A percentile compares a stretch with the other conserved stretches of the same genome.
Conservation (phyloP, 2,113 vertebrate species). For the Clinocottus analis region DNA sequence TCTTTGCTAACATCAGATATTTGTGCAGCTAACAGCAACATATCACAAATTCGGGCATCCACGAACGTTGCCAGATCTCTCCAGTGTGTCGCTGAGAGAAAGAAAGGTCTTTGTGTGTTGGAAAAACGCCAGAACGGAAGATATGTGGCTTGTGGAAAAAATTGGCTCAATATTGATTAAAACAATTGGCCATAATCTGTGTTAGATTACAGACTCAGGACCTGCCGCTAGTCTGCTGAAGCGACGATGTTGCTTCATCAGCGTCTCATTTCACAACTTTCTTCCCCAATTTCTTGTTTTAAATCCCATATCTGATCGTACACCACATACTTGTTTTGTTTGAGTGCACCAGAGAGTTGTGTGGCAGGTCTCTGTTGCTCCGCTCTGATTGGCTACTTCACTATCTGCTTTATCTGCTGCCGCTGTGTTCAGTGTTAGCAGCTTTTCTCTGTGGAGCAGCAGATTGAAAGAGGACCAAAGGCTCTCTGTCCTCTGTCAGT, state of each 20-base stretch:
- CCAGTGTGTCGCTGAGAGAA: too few relatives aligned
- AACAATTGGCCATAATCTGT: neutral
- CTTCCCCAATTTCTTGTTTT: neutral
- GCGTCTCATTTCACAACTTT: neutral
- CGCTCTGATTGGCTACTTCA: neutral
- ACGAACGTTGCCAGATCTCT: too few relatives aligned
- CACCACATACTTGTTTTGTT: neutral
- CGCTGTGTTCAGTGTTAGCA: neutral
- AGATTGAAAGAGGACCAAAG: neutral
- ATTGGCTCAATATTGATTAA: neutral
- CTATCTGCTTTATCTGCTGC: conserved; percentile 1
- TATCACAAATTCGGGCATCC: too few relatives aligned
- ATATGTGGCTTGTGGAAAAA: too few relatives aligned
- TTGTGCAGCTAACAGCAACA: neutral
- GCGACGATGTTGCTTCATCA: neutral
- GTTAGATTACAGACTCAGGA: neutral
- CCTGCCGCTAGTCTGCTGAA: neutral
- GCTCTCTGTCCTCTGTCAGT: conserved; percentile 1
- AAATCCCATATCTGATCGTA: neutral
- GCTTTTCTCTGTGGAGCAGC: conserved; percentile 11
- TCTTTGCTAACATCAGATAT: neutral
- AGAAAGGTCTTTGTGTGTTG: too few relatives aligned
- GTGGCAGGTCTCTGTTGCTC: neutral
- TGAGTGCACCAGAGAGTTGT: neutral
- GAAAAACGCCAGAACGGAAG: too few relatives aligned